These are phyloP conservation scores for Panorpa germanica DNA, from an alignment of 2,888 invertebrate genomes.

Conservation along the genomic window DNA sequence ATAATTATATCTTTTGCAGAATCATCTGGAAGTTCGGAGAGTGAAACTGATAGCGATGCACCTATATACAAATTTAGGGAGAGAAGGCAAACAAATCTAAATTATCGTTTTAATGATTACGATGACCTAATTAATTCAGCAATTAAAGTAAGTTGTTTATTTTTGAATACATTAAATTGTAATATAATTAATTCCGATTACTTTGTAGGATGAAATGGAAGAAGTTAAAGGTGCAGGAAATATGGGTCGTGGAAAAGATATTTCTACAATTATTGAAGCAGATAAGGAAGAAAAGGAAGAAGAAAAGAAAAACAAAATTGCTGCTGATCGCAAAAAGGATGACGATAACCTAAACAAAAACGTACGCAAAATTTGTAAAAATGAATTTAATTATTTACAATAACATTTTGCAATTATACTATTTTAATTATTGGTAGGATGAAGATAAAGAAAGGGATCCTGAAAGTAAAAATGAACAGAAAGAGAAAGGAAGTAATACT, in stretches of 20 bases:
- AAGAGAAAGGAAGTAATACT: conserved; percentile 16
- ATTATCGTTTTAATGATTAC: conserved; percentile 79
- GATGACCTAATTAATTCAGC: conserved; percentile 92
- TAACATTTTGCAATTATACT: conserved; percentile 2
- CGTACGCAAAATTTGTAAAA: conserved; percentile 14
- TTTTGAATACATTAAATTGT: too few relatives aligned
- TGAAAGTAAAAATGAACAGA: conserved; percentile 17
- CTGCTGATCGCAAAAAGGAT: conserved; percentile 9
- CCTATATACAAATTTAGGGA: conserved; percentile 74
- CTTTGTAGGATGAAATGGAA: conserved; percentile 44
- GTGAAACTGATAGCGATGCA: conserved; percentile 35
- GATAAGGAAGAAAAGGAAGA: conserved; percentile 44
- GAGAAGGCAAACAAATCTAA: conserved; percentile 60
- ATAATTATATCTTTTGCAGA: too few relatives aligned
- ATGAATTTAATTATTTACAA: conserved; percentile 8
- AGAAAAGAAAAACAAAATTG: conserved; percentile 12
- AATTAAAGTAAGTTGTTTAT: conserved; percentile 34
- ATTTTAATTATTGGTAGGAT: conserved; percentile 19
- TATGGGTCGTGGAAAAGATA: conserved; percentile 76
- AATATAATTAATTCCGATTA: conserved; percentile 7
- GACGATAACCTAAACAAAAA: conserved; percentile 11
- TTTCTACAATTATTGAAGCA: conserved; percentile 70
- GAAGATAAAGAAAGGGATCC: conserved; percentile 16
- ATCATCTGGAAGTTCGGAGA: conserved; percentile 8
- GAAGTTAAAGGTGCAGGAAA: conserved; percentile 61